Base-by-base conservation (phyloP, 2,113 vertebrate genomes). In the Cyprinus carpio region DNA sequence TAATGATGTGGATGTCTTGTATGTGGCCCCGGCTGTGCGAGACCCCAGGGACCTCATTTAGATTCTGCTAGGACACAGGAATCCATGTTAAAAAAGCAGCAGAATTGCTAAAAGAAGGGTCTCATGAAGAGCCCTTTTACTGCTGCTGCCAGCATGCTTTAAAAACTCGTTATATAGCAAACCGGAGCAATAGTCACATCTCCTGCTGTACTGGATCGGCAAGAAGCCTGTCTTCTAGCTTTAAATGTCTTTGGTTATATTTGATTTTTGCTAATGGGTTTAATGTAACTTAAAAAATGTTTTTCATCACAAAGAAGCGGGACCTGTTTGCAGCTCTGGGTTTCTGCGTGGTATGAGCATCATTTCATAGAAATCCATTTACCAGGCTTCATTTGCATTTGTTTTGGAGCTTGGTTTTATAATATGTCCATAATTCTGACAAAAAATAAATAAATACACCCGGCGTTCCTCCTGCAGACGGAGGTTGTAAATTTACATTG, bases 41-140 rank as follows among this genome's bases (percentile, higher is more conserved):
- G 84, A 80, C 88, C 78, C 86, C 80, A 43, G 88, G 84, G 88
- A 88, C 67, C 85, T 89, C 84, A 89, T 89, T 89, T 89, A 89
- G 87, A 74, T 83, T 80, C 23, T 83, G 75, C 67, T 60, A 13
- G 82, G 88, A 88, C 78, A 87, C 25, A 49, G 75, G 46, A 56
- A 60, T 75, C 80, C 40, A 40, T 27, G 58, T 72, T 84, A 84
- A 89, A 78, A 76, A 78, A 81, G 77, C 60, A 72, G 56, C 64
- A 60, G 56, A 84, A 31, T 72, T 85, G 80, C 85, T 84, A 77
- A 58, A 78, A 58, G 85, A 76, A 79, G 40, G 34, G 49, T 83
- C 85, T 86, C 71, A 86, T 88, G 85, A 88, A 86, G 67, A n/a
- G 77, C 72, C 18, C n/a, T 40, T 67, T 62, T 67, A 69, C 18